These are phyloP conservation scores for Platycheirus albimanus DNA, from an alignment of 2,888 invertebrate species.

Conservation along the genomic window DNA sequence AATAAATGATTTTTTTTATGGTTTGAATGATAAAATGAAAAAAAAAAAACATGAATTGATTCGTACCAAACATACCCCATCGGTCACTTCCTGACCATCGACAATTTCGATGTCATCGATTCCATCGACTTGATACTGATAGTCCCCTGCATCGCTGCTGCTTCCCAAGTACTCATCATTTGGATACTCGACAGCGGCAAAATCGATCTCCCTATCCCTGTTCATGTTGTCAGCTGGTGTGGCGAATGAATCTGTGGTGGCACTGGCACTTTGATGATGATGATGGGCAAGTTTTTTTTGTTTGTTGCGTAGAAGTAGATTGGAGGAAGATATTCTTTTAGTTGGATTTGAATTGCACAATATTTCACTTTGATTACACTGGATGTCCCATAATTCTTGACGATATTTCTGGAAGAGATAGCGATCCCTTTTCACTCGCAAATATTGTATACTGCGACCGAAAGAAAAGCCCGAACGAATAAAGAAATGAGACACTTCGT, in stretches of 20 bases:
- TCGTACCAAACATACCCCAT: conserved; percentile 74
- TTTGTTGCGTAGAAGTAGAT: conserved; percentile 35
- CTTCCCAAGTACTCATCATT: conserved; percentile 70
- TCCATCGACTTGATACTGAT: conserved; percentile 57
- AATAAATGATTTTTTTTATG: background rate
- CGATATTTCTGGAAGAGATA: conserved; percentile 78
- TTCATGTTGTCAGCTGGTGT: conserved; percentile 52
- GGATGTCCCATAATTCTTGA: conserved; percentile 76
- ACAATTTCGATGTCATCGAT: conserved; percentile 79
- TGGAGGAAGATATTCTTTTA: conserved; percentile 8
- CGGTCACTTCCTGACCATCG: conserved; percentile 78
- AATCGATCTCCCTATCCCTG: conserved; percentile 78
- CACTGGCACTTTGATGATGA: conserved; percentile 29
- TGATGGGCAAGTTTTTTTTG: conserved; percentile 26
- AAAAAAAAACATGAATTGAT: conserved; percentile 1
- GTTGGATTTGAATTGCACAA: conserved; percentile 43
- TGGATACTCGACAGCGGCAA: conserved; percentile 79
- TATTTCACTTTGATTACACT: conserved; percentile 25
- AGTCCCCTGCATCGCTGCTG: background rate
- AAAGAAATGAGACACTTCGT: conserved; percentile 79
- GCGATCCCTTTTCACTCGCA: conserved; percentile 77
- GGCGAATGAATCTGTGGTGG: conserved; percentile 23
- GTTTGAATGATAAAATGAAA: background rate
- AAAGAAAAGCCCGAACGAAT: conserved; percentile 78
- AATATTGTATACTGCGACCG: conserved; percentile 77